A percentile compares a stretch with the other conserved stretches of the same genome.
phyloP scores from a whole-genome alignment of 1,140 invertebrate genomes.

The Xylocopa sonorina region DNA sequence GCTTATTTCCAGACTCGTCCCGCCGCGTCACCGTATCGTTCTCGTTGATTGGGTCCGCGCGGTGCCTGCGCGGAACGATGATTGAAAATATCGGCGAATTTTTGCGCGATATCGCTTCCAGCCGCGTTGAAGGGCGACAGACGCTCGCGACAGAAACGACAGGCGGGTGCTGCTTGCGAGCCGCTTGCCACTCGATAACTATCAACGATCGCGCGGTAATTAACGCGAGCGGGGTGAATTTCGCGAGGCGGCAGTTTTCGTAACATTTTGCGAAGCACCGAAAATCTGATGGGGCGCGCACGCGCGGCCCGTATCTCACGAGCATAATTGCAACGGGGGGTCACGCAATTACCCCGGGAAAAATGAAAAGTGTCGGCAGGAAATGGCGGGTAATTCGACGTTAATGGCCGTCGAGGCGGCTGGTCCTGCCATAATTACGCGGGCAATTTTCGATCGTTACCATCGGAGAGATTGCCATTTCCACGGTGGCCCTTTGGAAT shows the following conservation, averaged over 20 bases:
- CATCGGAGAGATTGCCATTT: constrained; percentile 42
- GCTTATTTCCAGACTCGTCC: not conserved
- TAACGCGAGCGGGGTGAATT: not conserved
- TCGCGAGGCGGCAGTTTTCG: not conserved
- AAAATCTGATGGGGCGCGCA: not conserved
- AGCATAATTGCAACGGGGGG: constrained; percentile 22
- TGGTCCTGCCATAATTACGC: constrained; percentile 31
- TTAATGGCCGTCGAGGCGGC: constrained; percentile 27
- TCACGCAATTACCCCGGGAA: constrained; percentile 43
- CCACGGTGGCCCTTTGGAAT: constrained; percentile 35
- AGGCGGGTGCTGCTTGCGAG: too few species aligned
- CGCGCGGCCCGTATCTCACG: constrained; percentile 13
- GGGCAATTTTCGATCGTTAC: constrained; percentile 51
- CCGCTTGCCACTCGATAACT: too few species aligned
- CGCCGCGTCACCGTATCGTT: not conserved
- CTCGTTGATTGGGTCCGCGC: not conserved
- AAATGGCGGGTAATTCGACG: constrained; percentile 46
- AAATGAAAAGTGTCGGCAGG: constrained; percentile 42
- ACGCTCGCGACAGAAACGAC: too few species aligned
- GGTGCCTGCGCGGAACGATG: not conserved
- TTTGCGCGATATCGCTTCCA: too few species aligned
- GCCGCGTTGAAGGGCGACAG: too few species aligned
- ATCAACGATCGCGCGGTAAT: not conserved
- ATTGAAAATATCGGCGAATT: not conserved
- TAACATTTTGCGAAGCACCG: not conserved